Base-by-base conservation (phyloP, 2,797 vertebrate genomes). In the Aldrovandia affinis region DNA sequence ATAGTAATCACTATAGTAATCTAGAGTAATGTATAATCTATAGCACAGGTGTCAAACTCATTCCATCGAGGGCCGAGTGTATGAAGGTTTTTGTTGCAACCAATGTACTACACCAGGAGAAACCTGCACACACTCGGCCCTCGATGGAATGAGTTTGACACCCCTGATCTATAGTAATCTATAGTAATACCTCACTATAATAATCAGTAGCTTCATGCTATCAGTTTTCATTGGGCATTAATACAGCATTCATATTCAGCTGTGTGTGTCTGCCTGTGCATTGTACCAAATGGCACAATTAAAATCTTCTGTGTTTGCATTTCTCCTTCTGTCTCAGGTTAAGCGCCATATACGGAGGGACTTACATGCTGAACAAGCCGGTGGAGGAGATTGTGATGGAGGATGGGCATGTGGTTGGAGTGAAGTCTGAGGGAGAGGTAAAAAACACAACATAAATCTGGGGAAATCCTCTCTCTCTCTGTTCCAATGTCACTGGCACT, bases 301-400 rank as follows among this genome's bases (percentile, higher is more conserved):
- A n/a, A 20, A 75, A 20, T 39, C 30, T 61, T 20, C 3, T 33
- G 5, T 70, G 65, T 30, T 70, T 30, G 33, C 10, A 10, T 33
- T 33, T 33, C n/a, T 52, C 57, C 77, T 22, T 39, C 20, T 1
- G 54, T 5, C 1, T 78, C 83, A 98, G 97, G 91, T 91, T 98
- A 93, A 98, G 97, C 54, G 97, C 97, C 28, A 98, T 98, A 92
- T 98, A 97, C 0, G 97, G 97, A 78, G 97, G 97, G n/a, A 98
- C 97, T 2, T 98, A 98, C 90, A 98, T 98, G 97, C 93, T 98
- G 88, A 98, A 98, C 93, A 98, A 97, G 86, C 96, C 97, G 0
- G 97, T 97, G 92, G 97, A 98, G 25, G 96, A 97, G 90, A 98
- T 98, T 8, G 96, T 98, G 88, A 95, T 98, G 95, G 97, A 98